Evolutionary conservation across 2,113 vertebrate species (phyloP), one percentile per base, ranked within the genome.

Genomic region (Grus americana): DNA sequence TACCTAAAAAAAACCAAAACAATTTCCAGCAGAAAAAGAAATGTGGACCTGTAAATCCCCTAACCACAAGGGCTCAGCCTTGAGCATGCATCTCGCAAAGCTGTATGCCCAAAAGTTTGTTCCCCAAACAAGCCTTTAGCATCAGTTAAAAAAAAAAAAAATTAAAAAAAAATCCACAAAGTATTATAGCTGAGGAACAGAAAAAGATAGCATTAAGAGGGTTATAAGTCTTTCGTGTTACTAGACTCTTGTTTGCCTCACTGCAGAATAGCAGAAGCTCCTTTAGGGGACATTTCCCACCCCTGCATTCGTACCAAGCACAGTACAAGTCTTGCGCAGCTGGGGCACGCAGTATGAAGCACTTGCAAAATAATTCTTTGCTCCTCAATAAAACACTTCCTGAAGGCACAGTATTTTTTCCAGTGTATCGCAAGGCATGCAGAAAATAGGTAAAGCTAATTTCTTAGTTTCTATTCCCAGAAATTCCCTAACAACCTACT

Each of bases 171-270:
- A 27, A 4, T 6, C 6, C 23, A 20, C 4, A 8, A 40, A 40
- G 17, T 8, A 14, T 44, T 26, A 10, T 5, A 38, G 19, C 12
- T 24, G 50, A 67, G 15, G 32, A 63, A 44, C 50, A 59, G 8
- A 12, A 38, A 30, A 36, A 38, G 6, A 6, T 5, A 22, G 4
- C 4, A 13, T 46, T 22, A 46, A 27, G n/a, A 68, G 63, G 12
- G 11, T 5, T 17, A 0, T 1, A 9, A 49, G 23, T 32, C 8
- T n/a, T 30, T 5, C 44, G 50, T 29, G 21, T 11, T 30, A 5
- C 17, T 21, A 20, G 26, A 6, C 5, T 38, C 20, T 4, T 12
- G 50, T 26, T 36, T 18, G 58, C 72, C 21, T 27, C 8, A 5
- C 42, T 50, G 18, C 59, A 63, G 55, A 59, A 14, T 0, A 59